Evolutionary conservation across 2,888 invertebrate species (phyloP).

Genomic region (Amblyjoppa proteus): DNA sequence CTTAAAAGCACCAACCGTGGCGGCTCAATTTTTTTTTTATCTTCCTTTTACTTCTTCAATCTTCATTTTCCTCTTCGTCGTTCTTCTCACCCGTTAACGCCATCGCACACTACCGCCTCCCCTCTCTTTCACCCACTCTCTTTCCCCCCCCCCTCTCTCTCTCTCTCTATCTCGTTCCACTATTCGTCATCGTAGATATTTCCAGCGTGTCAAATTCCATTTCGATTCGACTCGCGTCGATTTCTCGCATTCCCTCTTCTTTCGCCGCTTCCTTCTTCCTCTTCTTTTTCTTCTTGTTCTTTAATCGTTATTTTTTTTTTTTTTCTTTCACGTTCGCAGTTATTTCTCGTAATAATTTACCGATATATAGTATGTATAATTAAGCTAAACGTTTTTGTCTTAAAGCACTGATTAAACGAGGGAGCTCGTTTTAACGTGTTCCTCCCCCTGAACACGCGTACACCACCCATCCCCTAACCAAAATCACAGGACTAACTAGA

Average conservation of each 20-base stretch:
- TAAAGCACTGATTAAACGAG: constrained; percentile 85
- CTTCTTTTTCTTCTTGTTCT: background rate
- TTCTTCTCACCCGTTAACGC: constrained; percentile 33
- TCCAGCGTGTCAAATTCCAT: constrained; percentile 12
- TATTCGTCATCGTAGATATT: constrained; percentile 10
- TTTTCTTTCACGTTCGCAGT: constrained; percentile 57
- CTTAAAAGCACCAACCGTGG: constrained; percentile 81
- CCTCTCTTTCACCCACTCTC: constrained; percentile 42
- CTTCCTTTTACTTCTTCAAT: background rate
- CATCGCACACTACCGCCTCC: constrained; percentile 31
- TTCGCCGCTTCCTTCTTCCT: background rate
- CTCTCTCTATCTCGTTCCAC: background rate
- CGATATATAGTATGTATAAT: constrained; percentile 78
- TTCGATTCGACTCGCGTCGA: constrained; percentile 12
- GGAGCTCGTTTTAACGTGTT: constrained; percentile 84
- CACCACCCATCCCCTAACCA: constrained; percentile 82
- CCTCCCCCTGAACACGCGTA: constrained; percentile 82
- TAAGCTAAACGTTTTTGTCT: constrained; percentile 83
- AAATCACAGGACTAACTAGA: constrained; percentile 85
- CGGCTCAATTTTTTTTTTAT: constrained; percentile 68
- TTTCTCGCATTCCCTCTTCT: background rate
- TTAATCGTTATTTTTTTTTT: constrained; percentile 28
- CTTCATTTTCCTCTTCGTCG: constrained; percentile 5
- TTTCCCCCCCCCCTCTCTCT: constrained; percentile 39
- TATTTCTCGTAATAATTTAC: constrained; percentile 76